Evolutionary conservation across 2,888 invertebrate genomes (phyloP).

Genomic region (Stegana nigrithorax): DNA sequence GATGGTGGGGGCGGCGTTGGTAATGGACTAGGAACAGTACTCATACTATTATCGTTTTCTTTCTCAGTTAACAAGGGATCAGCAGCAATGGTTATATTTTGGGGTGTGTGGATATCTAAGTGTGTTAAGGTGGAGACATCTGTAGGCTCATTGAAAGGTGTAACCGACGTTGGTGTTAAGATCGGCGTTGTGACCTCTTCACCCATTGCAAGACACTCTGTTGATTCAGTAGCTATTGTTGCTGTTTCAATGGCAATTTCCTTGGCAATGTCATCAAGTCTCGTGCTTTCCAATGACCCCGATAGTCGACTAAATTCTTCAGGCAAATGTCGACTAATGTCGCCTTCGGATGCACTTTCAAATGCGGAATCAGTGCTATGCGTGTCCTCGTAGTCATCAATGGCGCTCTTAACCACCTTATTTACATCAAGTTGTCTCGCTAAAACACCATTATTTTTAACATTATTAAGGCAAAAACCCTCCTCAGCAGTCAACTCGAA

Average conservation of each 20-base stretch:
- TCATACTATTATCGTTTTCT: constrained; percentile 38
- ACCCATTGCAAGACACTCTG: constrained; percentile 51
- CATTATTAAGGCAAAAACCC: constrained; percentile 51
- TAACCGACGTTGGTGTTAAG: constrained; percentile 40
- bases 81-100: constrained; percentile 59
- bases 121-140: neutral
- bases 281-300: constrained; percentile 57
- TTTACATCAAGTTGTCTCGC: constrained; percentile 61
- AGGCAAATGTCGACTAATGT: constrained; percentile 65
- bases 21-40: constrained; percentile 49
- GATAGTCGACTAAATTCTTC: constrained; percentile 64
- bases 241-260: constrained; percentile 64
- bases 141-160: neutral
- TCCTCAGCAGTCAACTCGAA: constrained; percentile 61
- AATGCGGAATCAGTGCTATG: constrained; percentile 67
- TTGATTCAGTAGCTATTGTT: constrained; percentile 65
- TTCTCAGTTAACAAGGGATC: constrained; percentile 42
- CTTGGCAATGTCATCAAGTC: constrained; percentile 56
- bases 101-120: too few species aligned
- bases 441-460: constrained; percentile 34
- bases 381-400: constrained; percentile 65
- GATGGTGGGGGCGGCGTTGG: constrained; percentile 63
- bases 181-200: constrained; percentile 45
- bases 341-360: constrained; percentile 67
- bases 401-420: constrained; percentile 54